These are phyloP conservation scores for Pelodytes ibericus DNA, from an alignment of 2,797 vertebrate genomes.

Conservation along the genomic window DNA sequence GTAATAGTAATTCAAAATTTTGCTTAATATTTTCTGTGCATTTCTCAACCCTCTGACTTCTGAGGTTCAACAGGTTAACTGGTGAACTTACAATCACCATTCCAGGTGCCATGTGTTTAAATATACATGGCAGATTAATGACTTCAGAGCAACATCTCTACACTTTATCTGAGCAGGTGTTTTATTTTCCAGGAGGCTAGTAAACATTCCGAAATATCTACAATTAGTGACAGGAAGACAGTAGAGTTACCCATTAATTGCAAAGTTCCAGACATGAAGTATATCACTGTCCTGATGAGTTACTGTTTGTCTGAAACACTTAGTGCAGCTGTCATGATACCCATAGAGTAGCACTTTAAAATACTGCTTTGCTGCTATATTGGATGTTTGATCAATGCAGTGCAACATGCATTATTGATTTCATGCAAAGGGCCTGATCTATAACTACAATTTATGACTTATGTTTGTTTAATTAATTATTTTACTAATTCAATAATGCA, in stretches of 20 bases:
- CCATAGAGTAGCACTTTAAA: not conserved
- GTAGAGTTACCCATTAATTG: not conserved
- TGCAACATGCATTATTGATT: not conserved
- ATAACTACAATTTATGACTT: not conserved
- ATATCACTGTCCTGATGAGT: not conserved
- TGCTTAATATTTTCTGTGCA: no score
- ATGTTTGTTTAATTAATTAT: not conserved
- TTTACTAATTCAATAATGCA: not conserved
- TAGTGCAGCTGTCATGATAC: not conserved
- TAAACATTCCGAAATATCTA: not conserved
- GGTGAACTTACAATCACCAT: no score
- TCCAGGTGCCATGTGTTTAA: no score
- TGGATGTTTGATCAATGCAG: not conserved
- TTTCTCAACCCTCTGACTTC: no score
- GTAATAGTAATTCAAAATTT: no score
- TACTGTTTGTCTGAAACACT: not conserved
- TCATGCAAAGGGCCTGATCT: not conserved
- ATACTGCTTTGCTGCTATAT: not conserved
- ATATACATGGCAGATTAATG: no score
- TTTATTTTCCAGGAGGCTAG: not conserved
- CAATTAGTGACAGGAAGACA: slow-evolving; percentile 8
- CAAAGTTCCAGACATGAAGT: slow-evolving; percentile 1
- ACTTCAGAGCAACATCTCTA: no score
- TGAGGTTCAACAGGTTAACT: no score
- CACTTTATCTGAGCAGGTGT: not conserved